Conservation (phyloP, 2,113 vertebrate species). For the Haplochromis vanheusdeni region DNA sequence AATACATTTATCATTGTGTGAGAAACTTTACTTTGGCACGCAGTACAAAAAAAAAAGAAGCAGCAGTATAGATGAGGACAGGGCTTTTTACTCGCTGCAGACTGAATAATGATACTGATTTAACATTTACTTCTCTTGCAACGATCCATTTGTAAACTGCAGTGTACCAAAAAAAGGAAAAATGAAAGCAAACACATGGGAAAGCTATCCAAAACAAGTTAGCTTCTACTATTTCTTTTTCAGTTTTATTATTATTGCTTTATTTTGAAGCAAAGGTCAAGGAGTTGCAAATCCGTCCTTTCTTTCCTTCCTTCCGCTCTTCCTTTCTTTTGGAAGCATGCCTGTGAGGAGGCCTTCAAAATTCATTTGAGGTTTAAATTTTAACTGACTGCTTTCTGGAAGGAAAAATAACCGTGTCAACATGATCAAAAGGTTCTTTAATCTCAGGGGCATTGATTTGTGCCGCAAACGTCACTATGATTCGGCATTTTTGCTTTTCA, state of each 20-base stretch:
- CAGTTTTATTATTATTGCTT: not conserved
- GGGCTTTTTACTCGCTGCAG: not conserved
- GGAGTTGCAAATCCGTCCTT: not conserved
- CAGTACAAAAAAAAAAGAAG: not conserved
- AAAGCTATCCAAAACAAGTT: not conserved
- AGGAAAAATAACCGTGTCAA: not conserved
- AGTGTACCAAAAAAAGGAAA: not conserved
- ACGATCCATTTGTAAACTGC: not conserved
- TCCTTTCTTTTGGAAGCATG: not conserved
- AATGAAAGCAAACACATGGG: not conserved
- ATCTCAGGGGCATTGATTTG: not conserved
- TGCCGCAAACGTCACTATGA: not conserved
- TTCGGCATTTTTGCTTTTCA: not conserved
- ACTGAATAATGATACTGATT: not conserved
- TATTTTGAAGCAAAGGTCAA: not conserved
- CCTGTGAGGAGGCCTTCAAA: not conserved
- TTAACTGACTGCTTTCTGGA: not conserved
- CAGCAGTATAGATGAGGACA: not conserved
- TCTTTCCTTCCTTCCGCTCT: not conserved
- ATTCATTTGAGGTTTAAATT: not conserved
- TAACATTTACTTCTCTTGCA: not conserved
- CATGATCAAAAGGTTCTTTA: not conserved
- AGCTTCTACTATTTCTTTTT: not conserved
- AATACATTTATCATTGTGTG: constrained; percentile 26
- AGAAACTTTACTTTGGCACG: constrained; percentile 26